Evolutionary conservation across 2,113 vertebrate genomes (phyloP).

Genomic region (Tragelaphus imberbis): DNA sequence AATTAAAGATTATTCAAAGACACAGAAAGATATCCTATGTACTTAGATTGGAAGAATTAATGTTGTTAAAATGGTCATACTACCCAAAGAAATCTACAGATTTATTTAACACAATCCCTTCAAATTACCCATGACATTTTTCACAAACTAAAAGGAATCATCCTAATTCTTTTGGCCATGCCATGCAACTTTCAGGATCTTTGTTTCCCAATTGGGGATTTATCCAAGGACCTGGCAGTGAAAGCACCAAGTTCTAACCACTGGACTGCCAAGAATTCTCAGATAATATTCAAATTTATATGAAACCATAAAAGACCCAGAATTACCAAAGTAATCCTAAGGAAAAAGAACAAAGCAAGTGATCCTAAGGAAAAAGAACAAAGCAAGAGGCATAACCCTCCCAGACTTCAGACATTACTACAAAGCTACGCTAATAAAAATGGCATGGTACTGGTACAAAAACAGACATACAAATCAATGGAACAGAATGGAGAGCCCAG

Average conservation of each 20-base stretch:
- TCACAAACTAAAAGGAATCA: not conserved
- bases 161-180: not conserved
- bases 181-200: not conserved
- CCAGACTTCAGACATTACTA: not conserved
- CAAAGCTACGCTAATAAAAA: not conserved
- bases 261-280: not conserved
- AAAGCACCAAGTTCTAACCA: not conserved
- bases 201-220: not conserved
- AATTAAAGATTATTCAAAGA: not conserved
- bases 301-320: not conserved
- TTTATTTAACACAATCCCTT: not conserved
- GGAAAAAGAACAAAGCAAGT: not conserved
- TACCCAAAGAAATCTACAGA: not conserved
- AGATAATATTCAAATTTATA: not conserved
- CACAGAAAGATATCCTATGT: not conserved
- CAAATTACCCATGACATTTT: not conserved
- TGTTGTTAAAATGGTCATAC: not conserved
- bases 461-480: not conserved
- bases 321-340: not conserved
- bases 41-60: not conserved
- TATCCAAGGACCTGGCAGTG: not conserved
- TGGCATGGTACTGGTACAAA: not conserved
- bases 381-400: not conserved
- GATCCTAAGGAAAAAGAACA: not conserved
- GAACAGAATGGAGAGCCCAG: not conserved